phyloP scores from a whole-genome alignment of 2,797 vertebrate genomes.

The Hapalemur alaotrensis region DNA sequence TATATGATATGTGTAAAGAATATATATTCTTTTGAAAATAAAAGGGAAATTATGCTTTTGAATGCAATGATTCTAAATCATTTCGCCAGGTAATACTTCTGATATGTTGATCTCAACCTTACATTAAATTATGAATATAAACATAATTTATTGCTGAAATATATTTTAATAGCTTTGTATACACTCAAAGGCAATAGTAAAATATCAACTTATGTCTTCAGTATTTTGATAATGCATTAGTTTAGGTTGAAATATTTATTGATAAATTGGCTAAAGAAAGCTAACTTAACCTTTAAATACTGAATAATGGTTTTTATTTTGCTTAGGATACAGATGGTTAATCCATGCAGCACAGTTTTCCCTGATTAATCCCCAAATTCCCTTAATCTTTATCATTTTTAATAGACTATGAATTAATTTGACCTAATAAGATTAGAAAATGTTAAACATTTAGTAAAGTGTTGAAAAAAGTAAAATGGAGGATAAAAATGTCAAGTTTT shows the following conservation, averaged over 20 bases:
- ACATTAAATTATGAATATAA: background rate
- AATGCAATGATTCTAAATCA: background rate
- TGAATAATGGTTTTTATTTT: slow-evolving; percentile 38
- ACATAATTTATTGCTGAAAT: slow-evolving; percentile 63
- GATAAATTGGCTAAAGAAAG: slow-evolving; percentile 52
- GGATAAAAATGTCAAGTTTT: slow-evolving; percentile 84
- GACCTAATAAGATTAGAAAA: slow-evolving; percentile 93
- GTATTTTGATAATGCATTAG: slow-evolving; percentile 50
- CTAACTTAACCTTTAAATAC: slow-evolving; percentile 34
- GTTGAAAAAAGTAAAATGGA: slow-evolving; percentile 83
- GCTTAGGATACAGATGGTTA: slow-evolving; percentile 19
- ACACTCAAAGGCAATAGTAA: slow-evolving; percentile 53
- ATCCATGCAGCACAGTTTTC: background rate
- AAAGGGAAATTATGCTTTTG: background rate
- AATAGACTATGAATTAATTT: slow-evolving; percentile 83
- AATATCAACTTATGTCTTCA: background rate
- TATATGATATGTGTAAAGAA: background rate
- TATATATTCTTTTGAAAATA: background rate
- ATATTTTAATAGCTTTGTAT: slow-evolving; percentile 56
- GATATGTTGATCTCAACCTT: slow-evolving; percentile 48
- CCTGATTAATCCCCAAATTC: slow-evolving; percentile 62
- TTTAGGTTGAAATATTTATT: slow-evolving; percentile 33
- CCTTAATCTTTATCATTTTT: slow-evolving; percentile 68
- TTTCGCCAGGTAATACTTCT: background rate
- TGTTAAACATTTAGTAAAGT: slow-evolving; percentile 82